phyloP scores from a whole-genome alignment of 92 coral and sea anemone species.

The Siderastrea siderea region DNA sequence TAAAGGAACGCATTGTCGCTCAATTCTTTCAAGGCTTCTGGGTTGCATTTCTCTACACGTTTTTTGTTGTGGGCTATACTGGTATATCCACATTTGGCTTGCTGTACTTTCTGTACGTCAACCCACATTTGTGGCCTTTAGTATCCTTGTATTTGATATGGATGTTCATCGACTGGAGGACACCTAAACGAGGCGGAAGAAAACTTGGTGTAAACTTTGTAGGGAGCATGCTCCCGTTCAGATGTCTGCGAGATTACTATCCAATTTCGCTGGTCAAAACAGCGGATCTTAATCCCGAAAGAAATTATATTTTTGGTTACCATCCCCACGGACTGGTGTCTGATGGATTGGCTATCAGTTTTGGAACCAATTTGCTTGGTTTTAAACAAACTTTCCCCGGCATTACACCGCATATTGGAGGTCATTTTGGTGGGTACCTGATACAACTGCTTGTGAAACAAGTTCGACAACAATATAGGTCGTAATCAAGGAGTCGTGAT shows the following conservation, averaged over 20 bases:
- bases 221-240: conserved; percentile 7
- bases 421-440: conserved; percentile 15
- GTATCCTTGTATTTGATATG: conserved; percentile 43
- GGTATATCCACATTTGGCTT: background rate
- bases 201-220: background rate
- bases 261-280: conserved; percentile 70
- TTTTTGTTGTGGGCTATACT: background rate
- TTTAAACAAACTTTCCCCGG: conserved; percentile 32
- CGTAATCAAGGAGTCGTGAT: no score
- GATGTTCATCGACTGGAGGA: conserved; percentile 57
- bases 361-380: conserved; percentile 77
- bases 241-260: conserved; percentile 60
- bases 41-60: background rate
- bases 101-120: background rate
- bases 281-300: conserved; percentile 55
- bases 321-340: conserved; percentile 92
- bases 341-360: conserved; percentile 85
- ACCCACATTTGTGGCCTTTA: conserved; percentile 4
- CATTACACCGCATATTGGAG: conserved; percentile 40
- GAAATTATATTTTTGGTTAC: conserved; percentile 70
- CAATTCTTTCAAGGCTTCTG: background rate
- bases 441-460: no score
- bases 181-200: conserved; percentile 61
- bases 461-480: no score
- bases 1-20: background rate